Base-by-base conservation (phyloP, 2,113 vertebrate species). In the Lophura nycthemera region DNA sequence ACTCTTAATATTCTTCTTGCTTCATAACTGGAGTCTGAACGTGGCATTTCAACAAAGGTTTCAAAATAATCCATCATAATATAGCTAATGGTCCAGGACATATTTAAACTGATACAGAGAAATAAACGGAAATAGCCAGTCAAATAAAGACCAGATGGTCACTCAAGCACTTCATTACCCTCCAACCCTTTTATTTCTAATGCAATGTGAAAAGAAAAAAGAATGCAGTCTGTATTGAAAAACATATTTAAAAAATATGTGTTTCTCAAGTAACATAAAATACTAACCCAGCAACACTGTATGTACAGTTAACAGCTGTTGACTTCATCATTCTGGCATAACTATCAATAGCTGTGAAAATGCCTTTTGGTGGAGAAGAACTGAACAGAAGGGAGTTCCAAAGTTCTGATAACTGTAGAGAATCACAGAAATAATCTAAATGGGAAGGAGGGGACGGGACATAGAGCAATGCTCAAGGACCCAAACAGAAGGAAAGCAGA, bases 131-230 rank as follows among this genome's bases (percentile, higher is more conserved):
- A 89, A 93, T n/a, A 93, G n/a, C 45, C 92, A 85, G 42, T 85
- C 64, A 94, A 94, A 97, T 88, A 79, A 87, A 95, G 64, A 96
- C 73, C 94, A 96, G 91, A 94, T 89, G 76, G 95, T 83, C 87
- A 94, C 75, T 85, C 78, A 76, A 95, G 90, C 84, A 91, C 64
- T 86, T 94, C 79, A 92, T 92, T 90, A 91, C 48, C 32, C 40
- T 82, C 16, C 48, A 93, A 82, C 38, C 43, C 48, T 81, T 83
- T 67, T 61, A 94, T 75, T 91, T 94, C 76, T 88, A 69, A 81
- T 38, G 36, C 1, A 61, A 83, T 34, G 36, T 1, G 2, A 19
- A 92, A 94, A 71, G 56, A 78, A 86, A 43, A 90, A 60, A 77
- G 60, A 91, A 67, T 12, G 77, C 3, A 60, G 47, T 40, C 18